Conservation (phyloP, 2,888 invertebrate genomes). For the Salticus scenicus region DNA sequence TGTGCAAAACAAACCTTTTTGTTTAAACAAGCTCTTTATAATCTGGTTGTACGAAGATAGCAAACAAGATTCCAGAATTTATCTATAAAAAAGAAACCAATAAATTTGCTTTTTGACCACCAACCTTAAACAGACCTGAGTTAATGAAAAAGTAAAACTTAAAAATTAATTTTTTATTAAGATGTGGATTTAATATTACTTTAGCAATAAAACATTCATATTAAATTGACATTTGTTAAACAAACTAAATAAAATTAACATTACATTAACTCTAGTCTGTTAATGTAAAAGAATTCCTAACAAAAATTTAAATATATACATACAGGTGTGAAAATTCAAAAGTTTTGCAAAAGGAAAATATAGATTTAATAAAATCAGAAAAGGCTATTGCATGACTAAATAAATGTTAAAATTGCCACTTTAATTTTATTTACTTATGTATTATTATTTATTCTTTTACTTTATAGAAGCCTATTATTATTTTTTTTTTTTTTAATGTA, state of each 20-base stretch:
- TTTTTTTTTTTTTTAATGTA: no score
- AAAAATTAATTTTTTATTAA: neutral
- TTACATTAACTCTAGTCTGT: neutral
- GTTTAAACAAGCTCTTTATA: slow-evolving; percentile 66
- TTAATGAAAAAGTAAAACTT: slow-evolving; percentile 18
- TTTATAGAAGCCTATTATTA: no score
- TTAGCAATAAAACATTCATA: neutral
- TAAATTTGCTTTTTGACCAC: slow-evolving; percentile 66
- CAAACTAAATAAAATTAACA: neutral
- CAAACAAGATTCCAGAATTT: slow-evolving; percentile 66
- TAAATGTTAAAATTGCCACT: no score
- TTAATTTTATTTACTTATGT: no score
- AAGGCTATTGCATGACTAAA: no score
- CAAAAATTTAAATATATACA: no score
- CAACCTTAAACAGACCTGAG: slow-evolving; percentile 48
- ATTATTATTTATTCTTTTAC: no score
- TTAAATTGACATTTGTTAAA: slow-evolving; percentile 33
- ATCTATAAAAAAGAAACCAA: slow-evolving; percentile 70
- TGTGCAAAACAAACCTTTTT: slow-evolving; percentile 65
- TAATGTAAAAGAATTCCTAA: no score
- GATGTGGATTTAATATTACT: slow-evolving; percentile 2
- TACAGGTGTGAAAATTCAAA: no score
- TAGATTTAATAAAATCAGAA: no score
- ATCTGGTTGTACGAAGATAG: slow-evolving; percentile 63
- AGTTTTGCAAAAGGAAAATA: no score